Evolutionary conservation across 2,797 vertebrate genomes (phyloP).

Genomic region (Linurgus olivaceus): DNA sequence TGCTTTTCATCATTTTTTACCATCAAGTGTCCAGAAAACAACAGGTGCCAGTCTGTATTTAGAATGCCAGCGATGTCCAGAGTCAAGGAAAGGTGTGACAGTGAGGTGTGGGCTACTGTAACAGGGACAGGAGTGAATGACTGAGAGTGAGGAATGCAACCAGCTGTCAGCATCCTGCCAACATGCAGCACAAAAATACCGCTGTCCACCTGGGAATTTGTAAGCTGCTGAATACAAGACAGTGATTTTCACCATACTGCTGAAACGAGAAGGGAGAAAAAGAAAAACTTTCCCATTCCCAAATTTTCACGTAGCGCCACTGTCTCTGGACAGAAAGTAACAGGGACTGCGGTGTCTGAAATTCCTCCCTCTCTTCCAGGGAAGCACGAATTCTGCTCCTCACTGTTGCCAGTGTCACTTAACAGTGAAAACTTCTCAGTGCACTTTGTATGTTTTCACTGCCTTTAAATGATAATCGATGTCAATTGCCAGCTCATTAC

Average conservation of each 20-base stretch:
- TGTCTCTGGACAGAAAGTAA: background rate
- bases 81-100: background rate
- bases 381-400: background rate
- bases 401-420: rapidly evolving
- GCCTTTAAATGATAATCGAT: conserved; percentile 60
- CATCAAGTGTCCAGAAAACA: background rate
- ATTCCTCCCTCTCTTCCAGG: background rate
- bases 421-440: background rate
- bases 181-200: background rate
- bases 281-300: background rate
- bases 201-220: background rate
- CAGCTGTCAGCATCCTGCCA: background rate
- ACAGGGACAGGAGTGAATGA: background rate
- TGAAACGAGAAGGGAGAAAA: background rate
- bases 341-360: background rate
- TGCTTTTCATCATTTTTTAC: background rate
- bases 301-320: rapidly evolving
- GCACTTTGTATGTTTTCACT: background rate
- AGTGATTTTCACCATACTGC: background rate
- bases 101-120: background rate
- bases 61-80: background rate
- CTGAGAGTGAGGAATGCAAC: background rate
- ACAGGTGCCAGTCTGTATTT: background rate
- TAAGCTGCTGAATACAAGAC: background rate
- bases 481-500: conserved; percentile 29